Base-by-base conservation (phyloP, 2,113 vertebrate species). In the Trematomus loennbergii region DNA sequence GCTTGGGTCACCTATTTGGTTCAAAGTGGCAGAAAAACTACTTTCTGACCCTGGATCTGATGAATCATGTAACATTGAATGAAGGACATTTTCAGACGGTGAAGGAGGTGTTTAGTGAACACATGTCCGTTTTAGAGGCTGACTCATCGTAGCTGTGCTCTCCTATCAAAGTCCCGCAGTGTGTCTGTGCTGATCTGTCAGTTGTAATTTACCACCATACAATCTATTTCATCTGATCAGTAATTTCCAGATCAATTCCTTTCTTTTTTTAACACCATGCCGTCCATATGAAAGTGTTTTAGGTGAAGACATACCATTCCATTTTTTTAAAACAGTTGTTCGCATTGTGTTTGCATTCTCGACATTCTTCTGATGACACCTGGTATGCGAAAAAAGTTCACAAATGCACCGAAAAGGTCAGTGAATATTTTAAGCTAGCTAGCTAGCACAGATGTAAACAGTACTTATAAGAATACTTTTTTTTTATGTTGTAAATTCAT, bases 91-190 rank as follows among this genome's bases (percentile, higher is more conserved):
- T 7, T 5, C 36, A 40, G 36, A 40, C 36, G 43, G 29, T 16
- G 36, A 40, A 40, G 7, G 36, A 40, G 36, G 36, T 40, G 36
- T 40, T 8, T 40, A 40, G 36, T 40, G 36, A 40, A 40, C 36
- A 40, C 36, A 40, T 40, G 36, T 40, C 36, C 9, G 18, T 33
- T 71, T 45, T 46, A 15, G 45, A 20, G 33, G 22, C 67, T 59
- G 72, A 66, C 52, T 75, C 75, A 53, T 20, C 63, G 22, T 22
- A 52, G 58, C 63, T 67, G 46, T 15, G 15, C 29, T 13, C 3
- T 25, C 16, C 16, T 69, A 33, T n/a, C 16, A 45, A 10, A 5
- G 40, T 55, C 17, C 46, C 6, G 16, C 36, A 15, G 9, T n/a
- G 10, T 63, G 33, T 62, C 36, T 7, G 36, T 40, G 36, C 36